Evolutionary conservation across 2,888 invertebrate species (phyloP).

Genomic region (Drosophila atripex): DNA sequence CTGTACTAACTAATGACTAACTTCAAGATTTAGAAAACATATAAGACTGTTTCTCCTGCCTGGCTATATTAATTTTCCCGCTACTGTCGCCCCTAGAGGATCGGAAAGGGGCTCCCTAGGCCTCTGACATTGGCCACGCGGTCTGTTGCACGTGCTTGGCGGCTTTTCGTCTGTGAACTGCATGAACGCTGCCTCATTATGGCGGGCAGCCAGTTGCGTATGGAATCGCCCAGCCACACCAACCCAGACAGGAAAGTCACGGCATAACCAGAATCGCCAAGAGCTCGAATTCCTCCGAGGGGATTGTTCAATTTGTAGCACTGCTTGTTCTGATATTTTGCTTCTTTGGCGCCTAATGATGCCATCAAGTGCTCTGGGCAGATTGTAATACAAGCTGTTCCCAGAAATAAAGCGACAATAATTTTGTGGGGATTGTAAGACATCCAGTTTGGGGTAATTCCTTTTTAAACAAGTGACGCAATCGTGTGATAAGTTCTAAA

Average conservation of each 20-base stretch:
- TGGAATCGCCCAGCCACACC: slow-evolving; percentile 29
- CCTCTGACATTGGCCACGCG: slow-evolving; percentile 49
- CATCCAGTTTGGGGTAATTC: slow-evolving; percentile 1
- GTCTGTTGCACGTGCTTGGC: slow-evolving; percentile 50
- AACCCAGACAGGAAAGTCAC: slow-evolving; percentile 13
- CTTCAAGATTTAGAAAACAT: too few relatives aligned
- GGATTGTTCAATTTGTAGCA: slow-evolving; percentile 47
- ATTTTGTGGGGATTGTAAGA: neutral
- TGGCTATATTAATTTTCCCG: neutral
- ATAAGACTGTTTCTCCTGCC: neutral
- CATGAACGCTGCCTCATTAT: slow-evolving; percentile 75
- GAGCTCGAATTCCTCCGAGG: slow-evolving; percentile 28
- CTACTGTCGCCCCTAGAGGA: neutral
- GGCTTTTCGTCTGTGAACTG: slow-evolving; percentile 53
- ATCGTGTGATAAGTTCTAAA: neutral
- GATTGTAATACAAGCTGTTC: slow-evolving; percentile 26
- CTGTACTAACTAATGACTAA: too few relatives aligned
- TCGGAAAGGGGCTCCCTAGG: slow-evolving; percentile 3
- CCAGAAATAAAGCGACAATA: slow-evolving; percentile 10
- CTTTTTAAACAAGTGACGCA: slow-evolving; percentile 16
- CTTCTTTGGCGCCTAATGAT: slow-evolving; percentile 38
- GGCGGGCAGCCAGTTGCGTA: slow-evolving; percentile 39
- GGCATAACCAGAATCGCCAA: slow-evolving; percentile 20
- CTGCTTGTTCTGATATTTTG: slow-evolving; percentile 8
- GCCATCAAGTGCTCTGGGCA: slow-evolving; percentile 32